Evolutionary conservation across 2,888 invertebrate species (phyloP).

Genomic region (Oegoconia quadripuncta): DNA sequence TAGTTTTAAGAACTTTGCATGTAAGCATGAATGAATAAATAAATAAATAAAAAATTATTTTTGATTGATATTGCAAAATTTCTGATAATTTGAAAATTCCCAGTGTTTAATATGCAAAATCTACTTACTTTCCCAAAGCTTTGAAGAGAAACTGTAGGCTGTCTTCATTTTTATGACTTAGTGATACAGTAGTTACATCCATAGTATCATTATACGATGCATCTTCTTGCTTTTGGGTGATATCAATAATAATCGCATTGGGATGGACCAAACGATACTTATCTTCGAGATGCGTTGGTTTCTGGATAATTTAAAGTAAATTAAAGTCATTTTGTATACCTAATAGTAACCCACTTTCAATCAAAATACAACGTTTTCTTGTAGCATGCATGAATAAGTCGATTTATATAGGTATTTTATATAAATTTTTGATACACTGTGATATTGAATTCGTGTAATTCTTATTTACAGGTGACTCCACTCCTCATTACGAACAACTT

Average conservation of each 20-base stretch:
- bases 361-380: no score
- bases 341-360: no score
- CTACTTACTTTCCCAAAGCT: slow-evolving; percentile 82
- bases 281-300: slow-evolving; percentile 89
- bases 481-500: no score
- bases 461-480: no score
- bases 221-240: slow-evolving; percentile 97
- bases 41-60: no score
- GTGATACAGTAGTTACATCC: slow-evolving; percentile 83
- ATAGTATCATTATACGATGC: slow-evolving; percentile 80
- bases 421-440: no score
- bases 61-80: no score
- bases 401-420: no score
- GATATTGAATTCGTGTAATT: no score
- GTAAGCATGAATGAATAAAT: no score
- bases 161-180: slow-evolving; percentile 86
- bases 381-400: no score
- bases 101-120: not conserved
- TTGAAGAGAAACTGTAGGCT: slow-evolving; percentile 79
- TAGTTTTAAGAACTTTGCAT: no score
- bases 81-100: not conserved
- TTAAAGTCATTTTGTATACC: not conserved
- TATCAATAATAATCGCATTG: slow-evolving; percentile 91
- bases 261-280: slow-evolving; percentile 87
- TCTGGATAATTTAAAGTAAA: slow-evolving; percentile 37